These are phyloP conservation scores for Camarhynchus parvulus DNA, from an alignment of 2,113 vertebrate species.

Conservation along the genomic window DNA sequence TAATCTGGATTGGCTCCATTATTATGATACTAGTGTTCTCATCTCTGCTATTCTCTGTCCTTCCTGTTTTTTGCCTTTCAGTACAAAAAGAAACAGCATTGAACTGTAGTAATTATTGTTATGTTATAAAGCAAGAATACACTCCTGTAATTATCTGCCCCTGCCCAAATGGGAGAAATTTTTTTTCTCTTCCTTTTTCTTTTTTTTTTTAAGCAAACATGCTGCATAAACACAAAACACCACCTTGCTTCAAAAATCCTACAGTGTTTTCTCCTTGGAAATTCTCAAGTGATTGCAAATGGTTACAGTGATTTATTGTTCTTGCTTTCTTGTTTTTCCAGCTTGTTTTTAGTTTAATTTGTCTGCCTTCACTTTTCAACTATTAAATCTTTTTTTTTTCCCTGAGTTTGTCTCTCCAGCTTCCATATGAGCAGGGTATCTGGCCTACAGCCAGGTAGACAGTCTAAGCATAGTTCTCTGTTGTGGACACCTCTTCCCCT, in stretches of 20 bases:
- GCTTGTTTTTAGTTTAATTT: not conserved
- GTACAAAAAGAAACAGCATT: not conserved
- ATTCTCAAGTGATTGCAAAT: not conserved
- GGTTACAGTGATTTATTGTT: not conserved
- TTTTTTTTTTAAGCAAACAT: not conserved
- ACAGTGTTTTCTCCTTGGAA: not conserved
- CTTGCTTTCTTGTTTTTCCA: not conserved
- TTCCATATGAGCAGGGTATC: not conserved
- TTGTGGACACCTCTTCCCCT: accelerated
- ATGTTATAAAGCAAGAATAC: not conserved
- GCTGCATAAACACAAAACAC: not conserved
- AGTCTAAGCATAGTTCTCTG: not conserved
- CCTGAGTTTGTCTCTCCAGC: not conserved
- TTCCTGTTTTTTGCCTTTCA: not conserved
- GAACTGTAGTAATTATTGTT: not conserved
- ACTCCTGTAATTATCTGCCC: not conserved
- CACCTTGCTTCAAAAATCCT: not conserved
- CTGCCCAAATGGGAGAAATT: not conserved
- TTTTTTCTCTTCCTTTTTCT: not conserved
- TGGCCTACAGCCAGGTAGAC: not conserved
- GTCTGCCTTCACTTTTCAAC: not conserved
- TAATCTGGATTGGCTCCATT: not conserved
- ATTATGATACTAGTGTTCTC: not conserved
- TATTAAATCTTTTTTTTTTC: not conserved
- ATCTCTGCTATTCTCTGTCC: not conserved